Conservation (phyloP, 1,140 invertebrate genomes). For the Tribolium castaneum region DNA sequence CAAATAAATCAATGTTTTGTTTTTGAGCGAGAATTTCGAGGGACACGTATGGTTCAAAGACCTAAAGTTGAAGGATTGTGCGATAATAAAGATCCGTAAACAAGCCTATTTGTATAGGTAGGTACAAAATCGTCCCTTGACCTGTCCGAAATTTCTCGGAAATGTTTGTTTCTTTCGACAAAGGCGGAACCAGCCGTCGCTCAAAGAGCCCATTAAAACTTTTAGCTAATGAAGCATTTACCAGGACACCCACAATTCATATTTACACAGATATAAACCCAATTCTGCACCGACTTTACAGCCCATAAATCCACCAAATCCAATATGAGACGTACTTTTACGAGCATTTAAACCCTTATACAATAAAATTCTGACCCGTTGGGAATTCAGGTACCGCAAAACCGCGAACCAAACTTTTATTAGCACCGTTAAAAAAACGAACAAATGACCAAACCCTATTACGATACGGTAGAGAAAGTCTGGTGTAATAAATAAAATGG, state of each 20-base stretch:
- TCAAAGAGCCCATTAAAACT: background rate
- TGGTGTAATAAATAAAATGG: background rate
- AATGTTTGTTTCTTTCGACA: background rate
- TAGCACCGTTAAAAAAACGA: background rate
- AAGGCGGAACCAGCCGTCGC: no score
- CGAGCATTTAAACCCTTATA: background rate
- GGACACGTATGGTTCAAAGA: no score
- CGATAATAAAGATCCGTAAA: no score
- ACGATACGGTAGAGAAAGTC: background rate
- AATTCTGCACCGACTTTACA: background rate
- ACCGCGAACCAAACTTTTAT: slow-evolving; percentile 6
- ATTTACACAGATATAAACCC: slow-evolving; percentile 15
- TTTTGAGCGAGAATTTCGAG: no score
- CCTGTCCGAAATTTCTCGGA: background rate
- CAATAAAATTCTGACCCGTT: background rate
- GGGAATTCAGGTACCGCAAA: background rate
- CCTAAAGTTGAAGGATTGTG: no score
- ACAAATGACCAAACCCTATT: background rate
- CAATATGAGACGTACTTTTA: slow-evolving; percentile 1
- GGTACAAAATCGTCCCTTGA: no score
- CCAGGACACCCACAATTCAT: background rate
- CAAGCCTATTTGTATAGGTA: no score
- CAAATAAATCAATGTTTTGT: no score
- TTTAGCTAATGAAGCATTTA: background rate
- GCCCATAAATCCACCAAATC: slow-evolving; percentile 6